These are phyloP conservation scores for Beaufortia kweichowensis DNA, from an alignment of 2,113 vertebrate genomes.

Conservation along the genomic window DNA sequence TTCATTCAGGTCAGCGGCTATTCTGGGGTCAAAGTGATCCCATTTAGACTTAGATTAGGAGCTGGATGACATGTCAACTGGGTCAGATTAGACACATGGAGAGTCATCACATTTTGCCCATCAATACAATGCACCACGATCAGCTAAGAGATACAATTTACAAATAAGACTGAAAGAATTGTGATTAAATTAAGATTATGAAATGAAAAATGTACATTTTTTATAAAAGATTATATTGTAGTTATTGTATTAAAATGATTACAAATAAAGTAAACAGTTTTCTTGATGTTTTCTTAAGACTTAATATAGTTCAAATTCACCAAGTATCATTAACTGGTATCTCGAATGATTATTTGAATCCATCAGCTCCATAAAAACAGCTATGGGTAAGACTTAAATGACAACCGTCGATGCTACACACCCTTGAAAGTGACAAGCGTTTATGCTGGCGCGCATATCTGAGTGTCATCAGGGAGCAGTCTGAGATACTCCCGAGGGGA, in stretches of 20 bases:
- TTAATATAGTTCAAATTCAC: no score
- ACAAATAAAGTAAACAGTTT: no score
- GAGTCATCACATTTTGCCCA: constrained; percentile 34
- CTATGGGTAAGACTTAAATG: not conserved
- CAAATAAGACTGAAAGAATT: not conserved
- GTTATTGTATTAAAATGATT: no score
- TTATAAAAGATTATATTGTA: no score
- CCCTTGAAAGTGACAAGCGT: constrained; percentile 48
- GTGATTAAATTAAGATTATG: not conserved
- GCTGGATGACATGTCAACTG: constrained; percentile 40
- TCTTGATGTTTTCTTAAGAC: no score
- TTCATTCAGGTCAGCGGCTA: constrained; percentile 38
- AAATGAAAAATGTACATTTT: no score
- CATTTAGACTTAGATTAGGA: constrained; percentile 53
- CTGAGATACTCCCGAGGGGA: constrained; percentile 59
- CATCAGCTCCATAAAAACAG: not conserved
- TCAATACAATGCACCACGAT: constrained; percentile 33
- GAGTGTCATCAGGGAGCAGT: constrained; percentile 64
- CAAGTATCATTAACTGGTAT: no score
- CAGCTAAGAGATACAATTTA: constrained; percentile 11
- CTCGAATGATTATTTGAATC: no score
- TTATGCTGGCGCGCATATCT: constrained; percentile 58
- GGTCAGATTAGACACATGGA: constrained; percentile 37
- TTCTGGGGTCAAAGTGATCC: constrained; percentile 41
- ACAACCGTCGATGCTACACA: constrained; percentile 14